These are phyloP conservation scores for Cyprinodon diabolis DNA, from an alignment of 2,797 vertebrate genomes.

Conservation along the genomic window DNA sequence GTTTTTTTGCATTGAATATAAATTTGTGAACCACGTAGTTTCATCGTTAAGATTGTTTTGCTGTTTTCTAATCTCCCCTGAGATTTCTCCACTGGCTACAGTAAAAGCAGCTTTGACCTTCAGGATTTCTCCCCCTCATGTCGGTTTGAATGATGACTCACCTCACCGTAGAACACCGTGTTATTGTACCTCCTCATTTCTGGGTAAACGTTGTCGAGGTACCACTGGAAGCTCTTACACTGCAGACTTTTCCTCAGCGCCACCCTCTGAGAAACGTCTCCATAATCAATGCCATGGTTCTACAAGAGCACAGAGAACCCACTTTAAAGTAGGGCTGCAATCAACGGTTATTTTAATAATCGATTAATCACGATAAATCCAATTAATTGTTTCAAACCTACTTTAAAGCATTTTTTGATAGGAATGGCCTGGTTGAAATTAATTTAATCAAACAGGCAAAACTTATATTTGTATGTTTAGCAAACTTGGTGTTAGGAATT, in stretches of 20 bases:
- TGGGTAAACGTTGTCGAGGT: conserved; percentile 96
- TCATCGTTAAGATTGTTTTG: neutral
- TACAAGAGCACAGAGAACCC: conserved; percentile 63
- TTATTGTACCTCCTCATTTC: conserved; percentile 98
- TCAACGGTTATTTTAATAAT: too few species aligned
- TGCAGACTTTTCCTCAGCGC: conserved; percentile 89
- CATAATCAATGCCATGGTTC: conserved; percentile 96
- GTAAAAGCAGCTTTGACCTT: neutral
- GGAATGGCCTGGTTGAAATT: too few species aligned
- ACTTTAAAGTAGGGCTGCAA: too few species aligned
- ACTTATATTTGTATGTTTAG: too few species aligned
- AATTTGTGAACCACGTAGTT: neutral
- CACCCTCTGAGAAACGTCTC: conserved; percentile 91
- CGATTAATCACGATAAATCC: too few species aligned
- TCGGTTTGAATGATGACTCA: conserved; percentile 66
- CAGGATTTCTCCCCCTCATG: neutral
- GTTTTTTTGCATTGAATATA: neutral
- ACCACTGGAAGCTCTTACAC: conserved; percentile 97
- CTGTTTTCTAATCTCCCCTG: neutral
- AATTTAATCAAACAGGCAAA: too few species aligned
- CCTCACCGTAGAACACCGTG: conserved; percentile 94
- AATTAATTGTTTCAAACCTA: too few species aligned
- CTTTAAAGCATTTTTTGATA: too few species aligned
- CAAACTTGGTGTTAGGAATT: too few species aligned
- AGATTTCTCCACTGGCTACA: too few species aligned